These are phyloP conservation scores for Carcinoscorpius rotundicauda DNA, from an alignment of 1,140 invertebrate genomes.

Conservation along the genomic window DNA sequence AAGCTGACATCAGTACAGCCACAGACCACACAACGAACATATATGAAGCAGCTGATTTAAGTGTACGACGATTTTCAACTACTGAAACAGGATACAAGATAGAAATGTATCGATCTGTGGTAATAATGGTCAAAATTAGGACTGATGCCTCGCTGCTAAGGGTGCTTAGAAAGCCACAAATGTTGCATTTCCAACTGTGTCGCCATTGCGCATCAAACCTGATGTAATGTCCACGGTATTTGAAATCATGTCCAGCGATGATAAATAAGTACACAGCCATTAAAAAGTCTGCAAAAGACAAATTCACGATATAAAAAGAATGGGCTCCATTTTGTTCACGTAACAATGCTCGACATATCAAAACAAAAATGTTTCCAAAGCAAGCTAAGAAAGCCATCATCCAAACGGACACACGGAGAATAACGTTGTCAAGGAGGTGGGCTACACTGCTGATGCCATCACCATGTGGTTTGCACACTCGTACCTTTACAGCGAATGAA, in stretches of 20 bases:
- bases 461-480: constrained; percentile 47
- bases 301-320: constrained; percentile 49
- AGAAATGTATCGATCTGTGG: constrained; percentile 51
- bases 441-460: constrained; percentile 49
- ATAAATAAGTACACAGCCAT: constrained; percentile 64
- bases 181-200: constrained; percentile 28
- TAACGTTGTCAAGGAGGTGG: constrained; percentile 46
- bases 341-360: constrained; percentile 49
- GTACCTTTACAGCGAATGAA: constrained; percentile 43
- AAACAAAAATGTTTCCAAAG: constrained; percentile 50
- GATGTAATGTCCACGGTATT: constrained; percentile 48
- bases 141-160: constrained; percentile 45
- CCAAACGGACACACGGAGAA: constrained; percentile 52
- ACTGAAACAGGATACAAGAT: constrained; percentile 51
- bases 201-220: constrained; percentile 49
- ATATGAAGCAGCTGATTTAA: not conserved
- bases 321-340: constrained; percentile 35
- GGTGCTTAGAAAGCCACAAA: constrained; percentile 27
- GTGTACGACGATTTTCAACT: not conserved
- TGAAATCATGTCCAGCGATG: constrained; percentile 50
- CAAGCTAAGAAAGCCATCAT: constrained; percentile 50
- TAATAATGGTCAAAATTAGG: constrained; percentile 59
- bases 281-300: constrained; percentile 59
- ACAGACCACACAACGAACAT: constrained; percentile 46
- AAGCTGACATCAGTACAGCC: constrained; percentile 46